Base-by-base conservation (phyloP, 2,888 invertebrate genomes). In the Alloscopus bannaensis region DNA sequence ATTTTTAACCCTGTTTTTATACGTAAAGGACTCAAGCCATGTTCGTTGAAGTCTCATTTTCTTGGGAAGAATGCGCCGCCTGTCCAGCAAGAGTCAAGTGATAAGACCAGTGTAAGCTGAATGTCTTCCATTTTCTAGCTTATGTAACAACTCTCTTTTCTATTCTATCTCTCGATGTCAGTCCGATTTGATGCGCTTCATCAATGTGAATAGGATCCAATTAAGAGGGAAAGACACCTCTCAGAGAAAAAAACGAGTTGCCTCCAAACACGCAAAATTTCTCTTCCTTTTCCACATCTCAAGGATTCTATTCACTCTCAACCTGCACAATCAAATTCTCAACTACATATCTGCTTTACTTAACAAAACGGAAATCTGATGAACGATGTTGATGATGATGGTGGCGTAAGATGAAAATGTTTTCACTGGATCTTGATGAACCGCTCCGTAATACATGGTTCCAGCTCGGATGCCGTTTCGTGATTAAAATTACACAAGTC, bases 301-400 rank as follows among this genome's bases (percentile, higher is more conserved):
- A n/a, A 18, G 42, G n/a, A 20, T 26, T 22, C n/a, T 13, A 59
- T 20, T 4, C 36, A 18, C 22, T 8, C 31, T 18, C 16, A 59
- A 31, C 31, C 29, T 20, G 20, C 42, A 40, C 62, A 62, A 62
- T 62, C 62, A 62, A 40, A 62, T 62, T 42, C 26, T 24, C 62
- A 62, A 40, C 40, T 42, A n/a, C n/a, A n/a, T n/a, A 62, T 62
- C 62, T 57, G 57, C 50, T 62, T 64, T 64, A 65, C 62, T 55
- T 55, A 73, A 64, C 65, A 45, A 73, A 73, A 65, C 65, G 72
- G 72, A 73, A 72, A 72, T 52, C 55, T 72, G 72, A 52, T 55
- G 68, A 55, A 13, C 42, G 28, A 40, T 40, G 65, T n/a, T n/a
- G 6, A 45, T 57, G 57, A 68, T 69, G 57, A 45, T 57, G 26